These are phyloP conservation scores for Phoxinus dragarum DNA, from an alignment of 2,797 vertebrate genomes.

Conservation along the genomic window DNA sequence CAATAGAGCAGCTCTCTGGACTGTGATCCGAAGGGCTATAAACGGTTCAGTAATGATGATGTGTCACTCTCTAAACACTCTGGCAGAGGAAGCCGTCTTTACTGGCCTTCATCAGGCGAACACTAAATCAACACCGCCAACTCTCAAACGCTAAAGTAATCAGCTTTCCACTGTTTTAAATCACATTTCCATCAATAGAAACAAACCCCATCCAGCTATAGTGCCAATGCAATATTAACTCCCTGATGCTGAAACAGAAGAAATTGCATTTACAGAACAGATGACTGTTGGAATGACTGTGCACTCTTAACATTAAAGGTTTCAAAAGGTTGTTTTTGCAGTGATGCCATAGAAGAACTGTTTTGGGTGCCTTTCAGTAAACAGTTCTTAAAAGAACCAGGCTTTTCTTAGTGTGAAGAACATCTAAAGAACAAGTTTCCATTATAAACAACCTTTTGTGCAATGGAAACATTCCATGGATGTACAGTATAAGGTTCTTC, in stretches of 20 bases:
- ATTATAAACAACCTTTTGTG: background rate
- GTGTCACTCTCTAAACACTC: constrained; percentile 59
- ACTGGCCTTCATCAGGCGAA: constrained; percentile 53
- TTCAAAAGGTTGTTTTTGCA: background rate
- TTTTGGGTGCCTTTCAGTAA: background rate
- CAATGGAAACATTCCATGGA: background rate
- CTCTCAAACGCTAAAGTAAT: constrained; percentile 64
- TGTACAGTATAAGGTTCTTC: background rate
- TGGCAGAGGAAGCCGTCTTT: constrained; percentile 52
- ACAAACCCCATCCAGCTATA: constrained; percentile 67
- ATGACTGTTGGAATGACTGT: background rate
- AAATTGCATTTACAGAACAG: background rate
- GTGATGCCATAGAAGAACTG: background rate
- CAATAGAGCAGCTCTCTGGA: constrained; percentile 66
- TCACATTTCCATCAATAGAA: constrained; percentile 58
- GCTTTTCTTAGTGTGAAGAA: background rate
- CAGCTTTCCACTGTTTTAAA: constrained; percentile 62
- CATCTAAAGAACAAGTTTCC: background rate
- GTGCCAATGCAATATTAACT: constrained; percentile 20
- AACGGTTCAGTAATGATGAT: constrained; percentile 60
- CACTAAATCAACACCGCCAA: constrained; percentile 57
- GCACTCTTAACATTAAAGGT: background rate
- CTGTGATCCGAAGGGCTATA: constrained; percentile 60
- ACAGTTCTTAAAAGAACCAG: background rate
- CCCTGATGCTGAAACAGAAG: background rate